These are phyloP conservation scores for Rhizomys pruinosus DNA, from an alignment of 2,113 vertebrate genomes.

Conservation along the genomic window DNA sequence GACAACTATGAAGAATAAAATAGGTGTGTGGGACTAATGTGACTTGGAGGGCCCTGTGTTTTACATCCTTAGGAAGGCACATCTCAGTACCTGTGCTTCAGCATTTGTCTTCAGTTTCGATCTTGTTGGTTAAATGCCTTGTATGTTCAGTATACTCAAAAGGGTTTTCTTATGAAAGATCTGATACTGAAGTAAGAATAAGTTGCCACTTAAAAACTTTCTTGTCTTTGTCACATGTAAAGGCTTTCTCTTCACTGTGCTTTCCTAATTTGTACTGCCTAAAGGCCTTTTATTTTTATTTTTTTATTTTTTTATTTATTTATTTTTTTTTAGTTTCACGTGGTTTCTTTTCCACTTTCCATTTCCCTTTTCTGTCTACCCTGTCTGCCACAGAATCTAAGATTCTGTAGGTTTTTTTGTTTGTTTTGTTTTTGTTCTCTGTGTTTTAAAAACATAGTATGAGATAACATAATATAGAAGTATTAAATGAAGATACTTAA, in stretches of 20 bases:
- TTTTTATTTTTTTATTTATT: too few relatives aligned
- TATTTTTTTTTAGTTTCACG: slow-evolving; percentile 37
- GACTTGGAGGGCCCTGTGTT: background rate
- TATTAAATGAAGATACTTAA: slow-evolving; percentile 63
- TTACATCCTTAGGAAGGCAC: background rate
- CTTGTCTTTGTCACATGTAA: slow-evolving; percentile 27
- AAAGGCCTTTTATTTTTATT: background rate
- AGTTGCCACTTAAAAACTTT: background rate
- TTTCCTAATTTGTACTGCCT: background rate
- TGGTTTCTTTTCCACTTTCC: background rate
- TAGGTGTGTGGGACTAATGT: background rate
- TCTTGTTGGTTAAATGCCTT: slow-evolving; percentile 1
- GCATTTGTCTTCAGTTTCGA: slow-evolving; percentile 20
- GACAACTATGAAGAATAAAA: background rate
- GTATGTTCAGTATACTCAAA: background rate
- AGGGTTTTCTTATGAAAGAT: slow-evolving; percentile 18
- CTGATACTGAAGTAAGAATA: slow-evolving; percentile 31
- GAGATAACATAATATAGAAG: slow-evolving; percentile 43
- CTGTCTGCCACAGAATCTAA: slow-evolving; percentile 39
- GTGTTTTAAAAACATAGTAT: slow-evolving; percentile 1
- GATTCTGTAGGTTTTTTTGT: slow-evolving; percentile 48
- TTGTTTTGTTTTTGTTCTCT: background rate
- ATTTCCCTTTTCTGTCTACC: slow-evolving; percentile 18
- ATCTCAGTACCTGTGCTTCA: background rate
- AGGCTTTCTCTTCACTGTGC: background rate